Conservation (phyloP, 2,888 invertebrate genomes). For the Hemistola chrysoprasaria region DNA sequence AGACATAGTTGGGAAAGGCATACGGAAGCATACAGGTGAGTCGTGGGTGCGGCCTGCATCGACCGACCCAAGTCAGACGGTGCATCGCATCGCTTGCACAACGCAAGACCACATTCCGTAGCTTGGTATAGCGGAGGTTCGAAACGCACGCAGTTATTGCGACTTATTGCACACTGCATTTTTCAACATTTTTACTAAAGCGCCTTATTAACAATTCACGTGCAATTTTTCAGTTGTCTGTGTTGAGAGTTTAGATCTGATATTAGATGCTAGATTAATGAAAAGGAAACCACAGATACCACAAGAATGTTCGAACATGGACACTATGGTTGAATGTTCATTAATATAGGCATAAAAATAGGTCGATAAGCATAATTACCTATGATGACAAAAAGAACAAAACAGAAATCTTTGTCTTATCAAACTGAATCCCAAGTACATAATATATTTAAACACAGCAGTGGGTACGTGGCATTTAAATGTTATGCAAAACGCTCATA, state of each 20-base stretch:
- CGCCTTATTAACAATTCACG: no score
- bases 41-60: conserved; percentile 14
- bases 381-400: no score
- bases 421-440: conserved; percentile 11
- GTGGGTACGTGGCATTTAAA: conserved; percentile 15
- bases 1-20: conserved; percentile 16
- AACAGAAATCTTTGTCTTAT: no score
- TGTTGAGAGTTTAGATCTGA: neutral
- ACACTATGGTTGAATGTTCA: conserved; percentile 6
- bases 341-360: no score
- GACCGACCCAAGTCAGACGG: no score
- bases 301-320: conserved; percentile 22
- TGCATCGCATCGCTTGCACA: neutral
- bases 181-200: no score
- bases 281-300: conserved; percentile 26
- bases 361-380: no score
- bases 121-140: conserved; percentile 4
- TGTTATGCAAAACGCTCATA: conserved; percentile 26
- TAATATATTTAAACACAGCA: conserved; percentile 14
- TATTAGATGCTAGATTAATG: conserved; percentile 15
- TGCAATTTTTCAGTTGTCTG: no score
- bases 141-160: neutral
- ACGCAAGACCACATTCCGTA: conserved; percentile 1
- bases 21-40: conserved; percentile 24
- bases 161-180: conserved; percentile 9